Percentiles rank a stretch among this genome's conserved stretches.
Evolutionary conservation across 2,888 invertebrate genomes (phyloP).

Genomic region (Oxyscelio sp.): DNA sequence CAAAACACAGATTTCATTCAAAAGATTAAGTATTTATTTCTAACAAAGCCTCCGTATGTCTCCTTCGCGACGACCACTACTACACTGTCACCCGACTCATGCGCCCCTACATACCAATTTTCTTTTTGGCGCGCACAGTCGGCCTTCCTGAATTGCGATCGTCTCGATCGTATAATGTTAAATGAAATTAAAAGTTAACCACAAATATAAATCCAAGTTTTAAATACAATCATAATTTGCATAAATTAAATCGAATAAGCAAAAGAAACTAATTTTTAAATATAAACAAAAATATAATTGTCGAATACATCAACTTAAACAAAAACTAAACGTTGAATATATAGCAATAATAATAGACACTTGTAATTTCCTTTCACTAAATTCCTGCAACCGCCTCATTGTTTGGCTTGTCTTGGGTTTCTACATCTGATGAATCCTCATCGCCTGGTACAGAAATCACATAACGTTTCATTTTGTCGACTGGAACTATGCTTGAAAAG

Average conservation of each 20-base stretch:
- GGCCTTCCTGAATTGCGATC: constrained; percentile 25
- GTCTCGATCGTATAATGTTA: constrained; percentile 18
- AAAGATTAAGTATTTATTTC: too few relatives aligned
- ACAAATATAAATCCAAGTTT: neutral
- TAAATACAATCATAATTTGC: neutral
- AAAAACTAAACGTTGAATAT: too few relatives aligned
- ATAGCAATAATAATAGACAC: too few relatives aligned
- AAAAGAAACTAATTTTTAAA: too few relatives aligned
- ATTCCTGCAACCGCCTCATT: neutral
- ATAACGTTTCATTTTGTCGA: constrained; percentile 63
- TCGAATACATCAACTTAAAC: too few relatives aligned
- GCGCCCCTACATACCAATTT: neutral
- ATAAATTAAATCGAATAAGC: too few relatives aligned
- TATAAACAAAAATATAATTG: too few relatives aligned
- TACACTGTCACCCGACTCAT: neutral
- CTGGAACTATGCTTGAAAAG: constrained; percentile 66
- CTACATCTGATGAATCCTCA: neutral
- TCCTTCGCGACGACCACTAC: too few relatives aligned
- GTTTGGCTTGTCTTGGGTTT: neutral
- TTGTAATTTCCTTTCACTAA: too few relatives aligned
- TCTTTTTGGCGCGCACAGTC: constrained; percentile 34
- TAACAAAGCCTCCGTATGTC: too few relatives aligned
- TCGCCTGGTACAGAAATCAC: neutral
- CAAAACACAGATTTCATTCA: too few relatives aligned
- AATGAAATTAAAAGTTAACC: neutral